Evolutionary conservation across 2,797 vertebrate genomes (phyloP), one percentile per base, ranked within the genome.

Genomic region (Molossus molossus): DNA sequence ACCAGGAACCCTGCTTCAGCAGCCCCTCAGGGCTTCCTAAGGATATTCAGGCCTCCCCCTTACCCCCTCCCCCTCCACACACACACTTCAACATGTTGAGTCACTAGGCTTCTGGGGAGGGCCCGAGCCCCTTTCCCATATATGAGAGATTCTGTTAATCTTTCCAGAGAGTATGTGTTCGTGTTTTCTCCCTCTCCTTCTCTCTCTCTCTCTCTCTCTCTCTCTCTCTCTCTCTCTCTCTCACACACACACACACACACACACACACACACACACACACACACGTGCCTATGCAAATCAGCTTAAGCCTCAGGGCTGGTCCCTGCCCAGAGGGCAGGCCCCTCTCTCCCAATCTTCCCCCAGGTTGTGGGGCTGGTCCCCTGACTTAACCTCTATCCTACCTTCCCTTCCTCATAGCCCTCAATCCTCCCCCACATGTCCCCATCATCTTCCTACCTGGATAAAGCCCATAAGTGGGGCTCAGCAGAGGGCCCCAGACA

Each of bases 1-100:
- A 98, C 98, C 97, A 97, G 20, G 97, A 98, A 96, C 97, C 98
- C 97, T 92, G 94, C 97, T 96, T 97, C 97, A 77, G 81, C 81
- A 95, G 89, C 96, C 29, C 3, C 76, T 21, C 94, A 89, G 97
- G 2, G 98, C 98, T 98, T 84, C 85, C 92, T 50, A 97, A 98
- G 98, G 98, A 98, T 98, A 97, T 96, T 97, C 96, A 98, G 97
- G 40, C 40, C 33, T 33, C 40, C 40, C 40, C 40, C 40, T 45
- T 45, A 45, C 6, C 40, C 40, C 40, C 40, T 4, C 40, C 40
- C 40, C 97, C 96, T 97, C 93, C 96, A 96, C 94, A 96, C 29
- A 33, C 15, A 94, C 96, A 98, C 55, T 45, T 60, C 76, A 91
- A 11, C 33, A 80, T 33, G 37, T 48, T 65, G 81, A 94, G 64